Conservation (phyloP, 2,797 vertebrate genomes). For the Lithobates pipiens region DNA sequence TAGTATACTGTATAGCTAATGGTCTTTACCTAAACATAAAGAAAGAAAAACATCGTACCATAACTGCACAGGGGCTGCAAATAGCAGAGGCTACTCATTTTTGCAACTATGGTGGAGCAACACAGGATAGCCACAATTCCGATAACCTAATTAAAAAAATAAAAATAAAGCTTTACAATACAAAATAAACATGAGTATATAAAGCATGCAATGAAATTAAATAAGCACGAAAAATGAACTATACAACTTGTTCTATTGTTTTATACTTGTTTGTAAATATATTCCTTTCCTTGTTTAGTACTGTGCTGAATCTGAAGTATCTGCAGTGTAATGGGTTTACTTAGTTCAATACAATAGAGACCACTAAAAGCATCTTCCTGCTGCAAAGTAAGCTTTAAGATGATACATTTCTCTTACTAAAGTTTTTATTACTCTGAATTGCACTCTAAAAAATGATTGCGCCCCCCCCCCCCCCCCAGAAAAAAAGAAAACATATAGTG, state of each 20-base stretch:
- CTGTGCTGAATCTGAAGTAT: constrained; percentile 13
- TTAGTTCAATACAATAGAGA: constrained; percentile 14
- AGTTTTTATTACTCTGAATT: constrained; percentile 25
- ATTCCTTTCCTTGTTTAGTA: background rate
- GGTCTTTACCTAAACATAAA: background rate
- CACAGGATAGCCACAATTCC: background rate
- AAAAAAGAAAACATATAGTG: background rate
- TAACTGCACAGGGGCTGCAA: background rate
- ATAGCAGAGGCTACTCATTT: background rate
- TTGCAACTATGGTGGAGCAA: background rate
- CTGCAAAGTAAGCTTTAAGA: constrained; percentile 40
- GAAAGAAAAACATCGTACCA: background rate
- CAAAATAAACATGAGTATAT: background rate
- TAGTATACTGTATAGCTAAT: background rate
- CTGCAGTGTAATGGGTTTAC: constrained; percentile 31
- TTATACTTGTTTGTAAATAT: constrained; percentile 21
- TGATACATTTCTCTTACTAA: constrained; percentile 26
- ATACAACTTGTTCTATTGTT: background rate
- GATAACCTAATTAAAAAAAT: background rate
- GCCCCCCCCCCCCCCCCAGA: background rate
- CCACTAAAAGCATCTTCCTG: constrained; percentile 21
- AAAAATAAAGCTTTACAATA: background rate
- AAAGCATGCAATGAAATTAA: no score
- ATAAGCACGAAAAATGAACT: background rate
- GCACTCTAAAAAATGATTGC: constrained; percentile 20